These are phyloP conservation scores for Drosophila oshimai DNA, from an alignment of 1,140 invertebrate species.

Conservation along the genomic window DNA sequence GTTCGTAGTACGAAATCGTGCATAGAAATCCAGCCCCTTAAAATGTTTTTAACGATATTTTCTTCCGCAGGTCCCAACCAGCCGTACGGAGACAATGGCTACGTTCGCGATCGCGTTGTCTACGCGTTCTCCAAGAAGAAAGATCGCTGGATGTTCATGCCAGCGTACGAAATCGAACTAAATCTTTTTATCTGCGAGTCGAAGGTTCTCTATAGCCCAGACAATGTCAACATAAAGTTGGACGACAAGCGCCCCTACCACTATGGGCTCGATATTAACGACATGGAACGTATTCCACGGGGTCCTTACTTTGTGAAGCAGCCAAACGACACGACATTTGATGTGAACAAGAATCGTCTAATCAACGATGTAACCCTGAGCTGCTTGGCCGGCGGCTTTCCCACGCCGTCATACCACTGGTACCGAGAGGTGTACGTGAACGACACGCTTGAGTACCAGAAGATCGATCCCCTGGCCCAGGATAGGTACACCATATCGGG, in stretches of 20 bases:
- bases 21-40: too few species aligned
- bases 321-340: conserved; percentile 91
- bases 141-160: conserved; percentile 92
- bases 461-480: conserved; percentile 91
- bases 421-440: conserved; percentile 94
- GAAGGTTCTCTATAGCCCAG: conserved; percentile 87
- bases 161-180: conserved; percentile 89
- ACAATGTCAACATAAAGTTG: conserved; percentile 82
- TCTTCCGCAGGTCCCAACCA: conserved; percentile 51
- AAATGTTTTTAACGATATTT: neutral
- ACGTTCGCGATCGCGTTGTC: conserved; percentile 84
- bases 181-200: conserved; percentile 96
- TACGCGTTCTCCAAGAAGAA: conserved; percentile 88
- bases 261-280: conserved; percentile 90
- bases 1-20: too few species aligned
- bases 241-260: conserved; percentile 91
- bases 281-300: conserved; percentile 90
- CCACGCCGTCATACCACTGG: conserved; percentile 95
- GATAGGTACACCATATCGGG: conserved; percentile 93
- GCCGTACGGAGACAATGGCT: conserved; percentile 67
- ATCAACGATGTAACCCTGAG: conserved; percentile 90
- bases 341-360: conserved; percentile 88
- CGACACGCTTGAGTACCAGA: conserved; percentile 87
- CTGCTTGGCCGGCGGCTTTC: conserved; percentile 94
- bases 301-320: conserved; percentile 95